These are phyloP conservation scores for Tinamus guttatus DNA, from an alignment of 2,113 vertebrate genomes.

Conservation along the genomic window DNA sequence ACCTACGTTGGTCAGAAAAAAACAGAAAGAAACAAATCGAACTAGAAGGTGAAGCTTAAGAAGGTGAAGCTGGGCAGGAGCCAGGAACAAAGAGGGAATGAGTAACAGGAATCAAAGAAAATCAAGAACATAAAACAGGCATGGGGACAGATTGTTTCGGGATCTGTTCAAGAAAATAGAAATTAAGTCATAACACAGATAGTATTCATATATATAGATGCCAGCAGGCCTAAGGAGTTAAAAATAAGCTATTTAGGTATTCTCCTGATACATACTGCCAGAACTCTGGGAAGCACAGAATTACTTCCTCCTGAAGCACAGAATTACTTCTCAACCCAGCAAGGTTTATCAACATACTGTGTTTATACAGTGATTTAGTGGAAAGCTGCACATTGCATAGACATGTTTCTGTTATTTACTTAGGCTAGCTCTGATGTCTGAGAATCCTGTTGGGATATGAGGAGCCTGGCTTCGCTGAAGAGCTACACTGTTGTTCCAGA, in stretches of 20 bases:
- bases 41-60: neutral
- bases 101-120: neutral
- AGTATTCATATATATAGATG: neutral
- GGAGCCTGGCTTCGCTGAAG: neutral
- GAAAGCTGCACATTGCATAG: neutral
- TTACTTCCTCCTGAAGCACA: neutral
- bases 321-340: neutral
- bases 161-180: neutral
- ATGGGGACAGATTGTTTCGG: neutral
- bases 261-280: neutral
- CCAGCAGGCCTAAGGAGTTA: neutral
- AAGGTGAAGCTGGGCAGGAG: neutral
- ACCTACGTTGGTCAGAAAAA: neutral
- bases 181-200: rapidly evolving
- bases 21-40: neutral
- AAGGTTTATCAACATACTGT: neutral
- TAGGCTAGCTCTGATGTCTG: neutral
- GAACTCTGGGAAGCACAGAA: neutral
- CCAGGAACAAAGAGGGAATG: neutral
- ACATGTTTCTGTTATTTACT: neutral
- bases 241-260: neutral
- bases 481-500: neutral
- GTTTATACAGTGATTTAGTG: neutral
- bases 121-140: neutral
- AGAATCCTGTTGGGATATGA: neutral